Evolutionary conservation across 1,140 invertebrate species (phyloP).

Genomic region (Drosophila micromelanica): DNA sequence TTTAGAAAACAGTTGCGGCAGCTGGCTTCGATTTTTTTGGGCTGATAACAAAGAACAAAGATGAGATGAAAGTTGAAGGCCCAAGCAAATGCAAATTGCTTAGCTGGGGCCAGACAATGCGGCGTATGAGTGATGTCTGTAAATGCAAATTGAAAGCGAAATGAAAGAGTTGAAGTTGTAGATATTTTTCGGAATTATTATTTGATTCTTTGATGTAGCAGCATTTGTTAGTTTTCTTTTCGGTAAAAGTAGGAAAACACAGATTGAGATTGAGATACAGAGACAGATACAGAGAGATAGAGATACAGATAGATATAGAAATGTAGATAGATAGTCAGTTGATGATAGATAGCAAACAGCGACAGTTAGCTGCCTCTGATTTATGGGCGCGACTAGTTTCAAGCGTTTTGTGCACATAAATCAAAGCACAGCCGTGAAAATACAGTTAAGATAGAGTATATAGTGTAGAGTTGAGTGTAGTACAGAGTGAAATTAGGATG

Average conservation of each 20-base stretch:
- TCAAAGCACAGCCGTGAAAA: slow-evolving; percentile 65
- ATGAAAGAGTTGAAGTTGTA: slow-evolving; percentile 50
- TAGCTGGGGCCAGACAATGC: slow-evolving; percentile 51
- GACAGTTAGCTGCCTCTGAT: slow-evolving; percentile 66
- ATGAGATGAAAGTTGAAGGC: slow-evolving; percentile 61
- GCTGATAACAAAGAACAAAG: slow-evolving; percentile 73
- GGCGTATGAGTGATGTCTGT: slow-evolving; percentile 72
- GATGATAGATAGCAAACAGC: slow-evolving; percentile 51
- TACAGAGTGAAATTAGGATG: slow-evolving; percentile 41
- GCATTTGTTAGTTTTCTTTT: slow-evolving; percentile 73
- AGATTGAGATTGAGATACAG: slow-evolving; percentile 48
- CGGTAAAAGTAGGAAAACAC: slow-evolving; percentile 66
- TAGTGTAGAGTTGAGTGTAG: slow-evolving; percentile 17
- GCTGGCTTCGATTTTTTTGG: slow-evolving; percentile 49
- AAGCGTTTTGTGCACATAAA: slow-evolving; percentile 71
- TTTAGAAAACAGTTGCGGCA: slow-evolving; percentile 58
- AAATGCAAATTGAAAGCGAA: slow-evolving; percentile 62
- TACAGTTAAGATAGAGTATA: slow-evolving; percentile 30
- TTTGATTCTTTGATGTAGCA: slow-evolving; percentile 83
- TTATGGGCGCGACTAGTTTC: slow-evolving; percentile 76
- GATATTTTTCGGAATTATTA: slow-evolving; percentile 80
- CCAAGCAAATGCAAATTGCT: slow-evolving; percentile 66
- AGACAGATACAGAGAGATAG: slow-evolving; percentile 26
- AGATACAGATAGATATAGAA: slow-evolving; percentile 17
- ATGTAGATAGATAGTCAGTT: slow-evolving; percentile 38